These are phyloP conservation scores for Eurypyga helias DNA, from an alignment of 2,113 vertebrate genomes.

Conservation along the genomic window DNA sequence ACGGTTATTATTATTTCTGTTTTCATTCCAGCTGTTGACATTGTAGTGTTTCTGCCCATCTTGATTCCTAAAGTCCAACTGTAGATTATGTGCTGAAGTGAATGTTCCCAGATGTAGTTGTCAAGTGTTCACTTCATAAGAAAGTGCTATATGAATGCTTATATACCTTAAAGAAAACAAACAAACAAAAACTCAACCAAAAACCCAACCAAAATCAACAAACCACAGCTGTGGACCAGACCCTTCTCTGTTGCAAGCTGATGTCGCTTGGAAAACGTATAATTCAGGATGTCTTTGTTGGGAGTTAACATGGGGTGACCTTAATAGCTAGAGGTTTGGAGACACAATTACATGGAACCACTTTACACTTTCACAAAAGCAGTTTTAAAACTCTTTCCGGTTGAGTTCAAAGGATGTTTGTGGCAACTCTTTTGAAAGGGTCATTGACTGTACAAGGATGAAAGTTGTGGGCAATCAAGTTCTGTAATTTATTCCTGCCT, in stretches of 20 bases:
- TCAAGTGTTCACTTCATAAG: not conserved
- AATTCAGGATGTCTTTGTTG: not conserved
- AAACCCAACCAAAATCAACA: not conserved
- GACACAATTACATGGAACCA: not conserved
- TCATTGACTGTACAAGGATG: conserved; percentile 28
- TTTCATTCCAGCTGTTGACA: not conserved
- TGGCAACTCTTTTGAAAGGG: conserved; percentile 20
- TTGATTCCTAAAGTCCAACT: not conserved
- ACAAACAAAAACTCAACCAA: not conserved
- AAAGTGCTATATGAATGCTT: not conserved
- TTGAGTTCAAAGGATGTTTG: conserved; percentile 14
- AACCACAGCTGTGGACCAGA: not conserved
- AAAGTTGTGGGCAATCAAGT: conserved; percentile 18
- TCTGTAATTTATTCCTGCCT: conserved; percentile 18
- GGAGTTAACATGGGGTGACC: not conserved
- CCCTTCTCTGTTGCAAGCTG: not conserved
- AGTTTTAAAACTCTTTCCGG: not conserved
- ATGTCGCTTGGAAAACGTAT: not conserved
- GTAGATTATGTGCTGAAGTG: not conserved
- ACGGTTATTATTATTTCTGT: not conserved
- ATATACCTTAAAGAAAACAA: not conserved
- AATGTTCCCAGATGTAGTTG: not conserved
- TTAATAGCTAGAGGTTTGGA: not conserved
- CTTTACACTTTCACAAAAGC: not conserved
- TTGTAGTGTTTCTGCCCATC: not conserved